A percentile compares a stretch with the other conserved stretches of the same genome.
phyloP scores from a whole-genome alignment of 2,888 invertebrate species.

The Pachydiplax longipennis region DNA sequence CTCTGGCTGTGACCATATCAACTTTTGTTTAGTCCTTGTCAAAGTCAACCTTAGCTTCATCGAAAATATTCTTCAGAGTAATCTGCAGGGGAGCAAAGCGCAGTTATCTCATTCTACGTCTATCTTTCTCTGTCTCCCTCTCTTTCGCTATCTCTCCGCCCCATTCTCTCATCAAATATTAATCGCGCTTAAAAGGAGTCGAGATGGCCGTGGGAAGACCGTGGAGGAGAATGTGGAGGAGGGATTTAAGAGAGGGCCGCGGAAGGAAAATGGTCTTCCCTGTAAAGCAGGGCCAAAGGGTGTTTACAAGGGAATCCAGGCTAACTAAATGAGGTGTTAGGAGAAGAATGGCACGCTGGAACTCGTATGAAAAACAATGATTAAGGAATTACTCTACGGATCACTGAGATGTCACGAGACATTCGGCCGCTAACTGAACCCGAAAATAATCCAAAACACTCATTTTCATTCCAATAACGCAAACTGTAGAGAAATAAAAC shows the following conservation, averaged over 20 bases:
- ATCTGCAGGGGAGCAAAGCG: neutral
- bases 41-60: neutral
- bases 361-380: too few species aligned
- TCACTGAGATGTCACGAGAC: too few species aligned
- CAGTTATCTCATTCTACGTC: neutral
- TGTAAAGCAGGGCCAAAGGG: neutral
- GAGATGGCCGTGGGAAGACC: neutral
- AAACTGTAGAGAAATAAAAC: too few species aligned
- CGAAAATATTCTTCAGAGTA: neutral
- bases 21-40: neutral
- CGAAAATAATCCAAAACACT: too few species aligned
- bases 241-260: neutral
- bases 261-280: neutral
- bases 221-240: neutral
- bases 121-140: neutral
- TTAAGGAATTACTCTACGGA: too few species aligned
- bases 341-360: too few species aligned
- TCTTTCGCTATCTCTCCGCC: neutral
- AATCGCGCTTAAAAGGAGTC: conserved; percentile 24
- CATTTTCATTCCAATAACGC: too few species aligned
- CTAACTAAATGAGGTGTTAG: too few species aligned
- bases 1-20: too few species aligned
- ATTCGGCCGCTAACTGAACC: too few species aligned
- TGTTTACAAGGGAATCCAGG: neutral
- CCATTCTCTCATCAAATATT: conserved; percentile 29